Conservation (phyloP, 92 coral and sea anemone species). For the Pocillopora grandis region DNA sequence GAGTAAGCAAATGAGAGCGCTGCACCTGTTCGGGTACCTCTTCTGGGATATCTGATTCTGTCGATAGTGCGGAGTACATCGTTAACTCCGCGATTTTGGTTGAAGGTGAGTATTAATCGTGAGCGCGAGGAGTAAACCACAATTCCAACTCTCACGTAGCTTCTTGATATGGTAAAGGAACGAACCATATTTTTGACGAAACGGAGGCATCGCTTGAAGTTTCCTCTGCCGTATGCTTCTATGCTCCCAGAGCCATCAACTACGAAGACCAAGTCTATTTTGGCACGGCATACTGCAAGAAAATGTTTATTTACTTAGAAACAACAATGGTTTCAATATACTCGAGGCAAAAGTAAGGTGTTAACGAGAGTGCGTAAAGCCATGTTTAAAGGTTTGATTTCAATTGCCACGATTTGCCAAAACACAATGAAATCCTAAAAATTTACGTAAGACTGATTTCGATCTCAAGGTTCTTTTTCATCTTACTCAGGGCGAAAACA, state of each 20-base stretch:
- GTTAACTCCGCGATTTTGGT: constrained; percentile 32
- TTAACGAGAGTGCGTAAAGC: too few relatives aligned
- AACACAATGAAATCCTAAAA: too few relatives aligned
- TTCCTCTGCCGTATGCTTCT: constrained; percentile 64
- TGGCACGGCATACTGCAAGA: constrained; percentile 52
- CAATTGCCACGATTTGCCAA: too few relatives aligned
- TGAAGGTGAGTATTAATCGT: constrained; percentile 42
- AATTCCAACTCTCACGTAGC: constrained; percentile 62
- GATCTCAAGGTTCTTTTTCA: too few relatives aligned
- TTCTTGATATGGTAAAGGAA: constrained; percentile 61
- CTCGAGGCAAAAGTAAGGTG: too few relatives aligned
- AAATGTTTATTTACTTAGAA: neutral
- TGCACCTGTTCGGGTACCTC: constrained; percentile 66
- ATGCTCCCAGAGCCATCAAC: constrained; percentile 88
- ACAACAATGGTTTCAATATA: too few relatives aligned
- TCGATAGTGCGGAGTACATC: constrained; percentile 34
- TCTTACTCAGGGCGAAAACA: too few relatives aligned
- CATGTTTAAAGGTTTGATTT: too few relatives aligned
- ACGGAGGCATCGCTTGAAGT: constrained; percentile 75
- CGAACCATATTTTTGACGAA: constrained; percentile 70
- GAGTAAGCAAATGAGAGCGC: constrained; percentile 51
- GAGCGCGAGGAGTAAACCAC: constrained; percentile 62
- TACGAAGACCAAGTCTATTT: constrained; percentile 60
- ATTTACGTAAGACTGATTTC: too few relatives aligned
- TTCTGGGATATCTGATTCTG: constrained; percentile 68